Base-by-base conservation (phyloP, 2,888 invertebrate genomes). In the Dorcus hopei region DNA sequence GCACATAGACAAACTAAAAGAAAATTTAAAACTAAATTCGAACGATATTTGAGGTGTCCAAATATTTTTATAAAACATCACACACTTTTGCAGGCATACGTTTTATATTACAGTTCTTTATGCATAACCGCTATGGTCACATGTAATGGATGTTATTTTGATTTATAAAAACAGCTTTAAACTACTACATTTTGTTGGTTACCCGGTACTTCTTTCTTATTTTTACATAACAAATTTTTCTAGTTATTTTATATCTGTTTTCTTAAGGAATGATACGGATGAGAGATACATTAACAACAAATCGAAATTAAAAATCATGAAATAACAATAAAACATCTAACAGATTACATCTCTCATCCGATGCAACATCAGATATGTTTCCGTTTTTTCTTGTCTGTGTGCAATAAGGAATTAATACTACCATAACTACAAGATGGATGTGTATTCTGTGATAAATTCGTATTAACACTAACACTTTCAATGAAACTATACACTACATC, bases 291-390 rank as follows among this genome's bases (percentile, higher is more conserved):
- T 45, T 9, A 11, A 45, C 26, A 33, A 6, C 23, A n/a, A 9
- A 45, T 14, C 19, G 5, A 19, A 45, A 19, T 9, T 2, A 16
- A 16, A 11, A 11, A 3, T 45, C 23, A 45, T 14, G 9, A 16
- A 45, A 16, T 19, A 45, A 9, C 19, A 45, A 9, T 9, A 23
- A 11, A 11, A 45, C 8, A 45, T 23, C n/a, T 19, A 45, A 45
- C 45, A 45, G 9, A 9, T 45, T 39, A 39, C 61, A 69, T 66
- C 67, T 63, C 74, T 77, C 76, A 78, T 65, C 78, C 77, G 56
- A 78, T 70, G 67, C 78, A 77, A 69, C 78, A 78, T 78, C 78
- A 77, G 52, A 73, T 73, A 59, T 71, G 69, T 64, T 76, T 76
- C 26, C 66, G 65, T 66, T 74, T 75, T 65, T 72, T 72, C 49